Percentiles rank a stretch among this genome's conserved stretches.
Evolutionary conservation across 2,113 vertebrate species (phyloP).

Genomic region (Gopherus flavomarginatus): DNA sequence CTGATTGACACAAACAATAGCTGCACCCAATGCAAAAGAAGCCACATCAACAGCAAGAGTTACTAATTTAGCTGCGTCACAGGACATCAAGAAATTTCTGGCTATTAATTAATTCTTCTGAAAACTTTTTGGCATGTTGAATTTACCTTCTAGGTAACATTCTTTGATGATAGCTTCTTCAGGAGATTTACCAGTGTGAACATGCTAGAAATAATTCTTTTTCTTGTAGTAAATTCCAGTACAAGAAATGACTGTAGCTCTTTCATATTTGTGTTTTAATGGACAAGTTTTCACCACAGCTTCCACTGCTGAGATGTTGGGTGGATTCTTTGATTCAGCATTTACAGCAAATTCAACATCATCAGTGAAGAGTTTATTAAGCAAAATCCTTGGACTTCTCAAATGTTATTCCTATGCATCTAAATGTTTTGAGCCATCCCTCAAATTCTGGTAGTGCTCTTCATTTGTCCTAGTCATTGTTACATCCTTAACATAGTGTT

Average conservation of each 20-base stretch:
- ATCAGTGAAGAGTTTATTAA: not conserved
- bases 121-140: not conserved
- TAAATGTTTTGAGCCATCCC: not conserved
- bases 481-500: not conserved
- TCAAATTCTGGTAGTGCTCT: not conserved
- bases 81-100: not conserved
- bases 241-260: not conserved
- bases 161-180: not conserved
- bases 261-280: not conserved
- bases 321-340: fast-evolving
- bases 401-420: not conserved
- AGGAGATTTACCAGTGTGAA: not conserved
- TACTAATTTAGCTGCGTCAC: not conserved
- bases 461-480: constrained; percentile 17
- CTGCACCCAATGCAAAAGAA: constrained; percentile 24
- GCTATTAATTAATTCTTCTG: not conserved
- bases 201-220: not conserved
- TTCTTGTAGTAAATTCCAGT: not conserved
- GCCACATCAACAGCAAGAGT: constrained; percentile 23
- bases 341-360: not conserved
- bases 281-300: not conserved
- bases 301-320: not conserved
- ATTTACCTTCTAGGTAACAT: not conserved
- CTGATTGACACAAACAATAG: constrained; percentile 10
- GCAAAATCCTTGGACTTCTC: not conserved